Evolutionary conservation across 2,113 vertebrate genomes (phyloP), one percentile per base, ranked within the genome.

Genomic region (Acanthochromis polyacanthus): DNA sequence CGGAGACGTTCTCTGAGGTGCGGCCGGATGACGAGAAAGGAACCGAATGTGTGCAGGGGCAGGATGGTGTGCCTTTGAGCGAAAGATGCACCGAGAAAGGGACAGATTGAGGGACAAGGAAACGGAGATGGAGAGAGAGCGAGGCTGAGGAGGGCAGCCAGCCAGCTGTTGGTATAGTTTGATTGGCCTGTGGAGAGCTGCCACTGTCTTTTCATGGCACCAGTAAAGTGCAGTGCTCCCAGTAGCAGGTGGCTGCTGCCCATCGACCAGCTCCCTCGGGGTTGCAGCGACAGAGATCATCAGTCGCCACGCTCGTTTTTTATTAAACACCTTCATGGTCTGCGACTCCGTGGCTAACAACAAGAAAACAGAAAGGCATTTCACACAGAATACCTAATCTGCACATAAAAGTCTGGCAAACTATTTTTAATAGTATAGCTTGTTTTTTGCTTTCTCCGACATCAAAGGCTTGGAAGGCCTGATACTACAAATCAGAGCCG

Each of bases 131-230:
- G 80, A 89, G 71, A 75, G 81, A 68, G 83, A 87, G 86, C 45
- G 55, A 90, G 92, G 93, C 89, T 82, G 86, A 65, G 80, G 79
- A 84, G 82, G 91, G 91, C 95, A 94, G 92, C 88, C 91, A 91
- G 93, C 95, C 95, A 96, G 95, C 95, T 97, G 96, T 88, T 95
- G 78, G 87, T 89, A 88, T 78, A 89, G 66, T 89, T 91, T 91
- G 92, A 93, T 93, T 94, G 93, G 91, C 87, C 93, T 91, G 89
- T 75, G 67, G 93, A 94, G 94, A 95, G 62, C 73, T 70, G 76
- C 85, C 91, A 90, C 91, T 90, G 91, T 91, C 85, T 92, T 91
- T 93, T 93, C 91, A 91, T 86, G 90, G 87, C 91, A 83, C 83
- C 86, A 86, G 88, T 91, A 93, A 91, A 92, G 88, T 81, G 82